Evolutionary conservation across 2,888 invertebrate genomes (phyloP), one percentile per base, ranked within the genome.

Genomic region (Acanthosepion esculentum): DNA sequence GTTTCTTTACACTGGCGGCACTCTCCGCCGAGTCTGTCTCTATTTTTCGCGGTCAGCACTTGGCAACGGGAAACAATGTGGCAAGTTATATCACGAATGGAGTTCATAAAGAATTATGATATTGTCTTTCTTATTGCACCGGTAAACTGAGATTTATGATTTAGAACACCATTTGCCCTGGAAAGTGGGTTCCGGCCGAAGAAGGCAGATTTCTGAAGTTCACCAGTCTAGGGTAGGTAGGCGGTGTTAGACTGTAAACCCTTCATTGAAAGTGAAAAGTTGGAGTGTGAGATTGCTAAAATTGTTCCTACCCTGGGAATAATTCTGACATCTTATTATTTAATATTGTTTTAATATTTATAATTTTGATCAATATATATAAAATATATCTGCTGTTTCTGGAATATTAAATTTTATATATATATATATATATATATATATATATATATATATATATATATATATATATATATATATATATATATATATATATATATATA

Each of bases 1-100:
- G 29, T 10, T 12, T n/a, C 0, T 78, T 78, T 78, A n/a, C 78
- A 29, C 78, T 78, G 78, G 78, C 78, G 78, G 78, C n/a, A 78
- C 78, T 78, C 18, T 78, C 78, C 78, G 78, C 29, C 78, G 78
- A 78, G 78, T n/a, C 78, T 78, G 78, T 78, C 78, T 78, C 78
- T 29, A 78, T 29, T 78, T 78, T 78, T n/a, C 78, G 78, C 78
- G 78, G 78, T 78, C 78, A 78, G 78, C 78, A n/a, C 78, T n/a
- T 78, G 78, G 78, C 78, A 78, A 78, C 78, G 78, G 8, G 78
- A 8, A 78, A 78, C 78, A 78, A 78, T 15, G 78, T n/a, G 78
- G 78, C 78, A 78, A 78, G n/a, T 12, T 29, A 78, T 78, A 78
- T n/a, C 78, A n/a, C 29, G 78, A n/a, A 78, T 15, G n/a, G 6